These are phyloP conservation scores for Alethe diademata DNA, from an alignment of 2,113 vertebrate genomes.

Conservation along the genomic window DNA sequence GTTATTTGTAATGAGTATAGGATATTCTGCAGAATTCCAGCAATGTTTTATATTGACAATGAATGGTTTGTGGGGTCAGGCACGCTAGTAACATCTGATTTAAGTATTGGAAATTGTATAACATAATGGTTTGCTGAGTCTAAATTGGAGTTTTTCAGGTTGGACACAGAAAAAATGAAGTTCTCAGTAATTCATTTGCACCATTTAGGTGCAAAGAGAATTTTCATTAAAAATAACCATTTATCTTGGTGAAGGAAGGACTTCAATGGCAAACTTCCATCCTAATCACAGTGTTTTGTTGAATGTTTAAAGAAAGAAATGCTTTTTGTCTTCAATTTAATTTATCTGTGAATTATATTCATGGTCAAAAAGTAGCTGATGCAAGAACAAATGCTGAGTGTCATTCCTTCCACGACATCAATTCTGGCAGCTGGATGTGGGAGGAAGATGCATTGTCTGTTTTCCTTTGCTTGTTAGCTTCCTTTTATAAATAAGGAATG, in stretches of 20 bases:
- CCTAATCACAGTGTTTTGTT: not conserved
- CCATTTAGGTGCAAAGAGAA: not conserved
- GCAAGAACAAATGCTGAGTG: not conserved
- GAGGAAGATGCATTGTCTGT: constrained; percentile 1
- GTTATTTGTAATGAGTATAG: not conserved
- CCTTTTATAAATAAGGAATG: constrained; percentile 37
- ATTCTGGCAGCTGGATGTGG: not conserved
- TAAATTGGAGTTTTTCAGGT: not conserved
- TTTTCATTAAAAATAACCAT: not conserved
- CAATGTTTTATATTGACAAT: not conserved
- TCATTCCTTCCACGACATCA: not conserved
- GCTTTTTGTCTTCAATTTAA: not conserved
- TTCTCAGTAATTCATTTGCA: not conserved
- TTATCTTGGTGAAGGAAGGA: not conserved
- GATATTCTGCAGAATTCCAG: not conserved
- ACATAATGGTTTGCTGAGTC: not conserved
- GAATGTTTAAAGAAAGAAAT: not conserved
- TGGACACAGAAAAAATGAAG: not conserved
- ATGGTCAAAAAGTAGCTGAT: not conserved
- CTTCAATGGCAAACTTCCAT: not conserved
- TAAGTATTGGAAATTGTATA: not conserved
- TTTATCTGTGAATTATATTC: not conserved
- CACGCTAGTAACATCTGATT: not conserved
- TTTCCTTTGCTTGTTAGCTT: not conserved
- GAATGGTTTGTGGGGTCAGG: not conserved